These are phyloP conservation scores for Microcebus lehilahytsara DNA, from an alignment of 2,113 vertebrate species.

Conservation along the genomic window DNA sequence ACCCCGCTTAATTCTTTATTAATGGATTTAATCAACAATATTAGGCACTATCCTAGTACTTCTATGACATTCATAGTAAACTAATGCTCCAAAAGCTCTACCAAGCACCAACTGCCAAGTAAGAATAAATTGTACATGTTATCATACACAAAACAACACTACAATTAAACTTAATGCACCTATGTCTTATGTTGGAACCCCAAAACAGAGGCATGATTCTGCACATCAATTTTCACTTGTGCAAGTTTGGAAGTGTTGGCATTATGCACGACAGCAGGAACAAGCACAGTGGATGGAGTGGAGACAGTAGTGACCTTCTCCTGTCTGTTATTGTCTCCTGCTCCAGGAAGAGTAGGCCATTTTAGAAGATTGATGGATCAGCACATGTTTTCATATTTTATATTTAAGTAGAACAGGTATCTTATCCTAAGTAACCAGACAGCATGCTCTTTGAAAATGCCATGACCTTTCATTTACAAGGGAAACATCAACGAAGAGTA, in stretches of 20 bases:
- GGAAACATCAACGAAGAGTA: background rate
- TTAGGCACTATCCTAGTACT: background rate
- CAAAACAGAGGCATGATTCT: background rate
- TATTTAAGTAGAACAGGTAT: background rate
- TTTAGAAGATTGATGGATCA: background rate
- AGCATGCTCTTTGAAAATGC: background rate
- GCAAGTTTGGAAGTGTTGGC: background rate
- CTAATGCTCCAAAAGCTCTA: background rate
- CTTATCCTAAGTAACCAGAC: background rate
- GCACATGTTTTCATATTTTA: background rate
- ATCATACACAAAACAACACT: background rate
- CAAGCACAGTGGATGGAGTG: background rate
- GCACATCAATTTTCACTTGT: background rate
- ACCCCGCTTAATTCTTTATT: background rate
- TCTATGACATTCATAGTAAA: background rate
- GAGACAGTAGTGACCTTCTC: background rate
- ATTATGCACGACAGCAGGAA: background rate
- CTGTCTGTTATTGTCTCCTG: background rate
- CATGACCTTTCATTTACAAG: background rate
- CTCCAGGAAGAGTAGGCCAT: background rate
- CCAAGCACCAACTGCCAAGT: background rate
- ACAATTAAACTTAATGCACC: background rate
- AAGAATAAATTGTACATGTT: background rate
- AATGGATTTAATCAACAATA: background rate
- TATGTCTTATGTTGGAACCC: background rate